Conservation (phyloP, 2,888 invertebrate genomes). For the Tetragnatha montana region DNA sequence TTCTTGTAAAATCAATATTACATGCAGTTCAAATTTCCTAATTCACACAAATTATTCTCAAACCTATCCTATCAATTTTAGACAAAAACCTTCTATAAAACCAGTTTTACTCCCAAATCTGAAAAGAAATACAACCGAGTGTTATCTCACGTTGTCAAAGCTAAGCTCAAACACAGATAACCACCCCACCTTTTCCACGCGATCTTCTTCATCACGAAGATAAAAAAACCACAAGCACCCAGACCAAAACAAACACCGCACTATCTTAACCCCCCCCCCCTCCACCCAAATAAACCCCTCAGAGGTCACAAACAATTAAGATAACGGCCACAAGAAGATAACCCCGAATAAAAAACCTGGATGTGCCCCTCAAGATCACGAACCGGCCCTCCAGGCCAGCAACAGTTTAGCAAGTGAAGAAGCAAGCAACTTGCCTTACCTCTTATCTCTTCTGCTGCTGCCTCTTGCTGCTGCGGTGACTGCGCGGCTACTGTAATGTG, state of each 20-base stretch:
- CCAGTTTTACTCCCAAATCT: no score
- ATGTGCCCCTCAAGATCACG: conserved; percentile 17
- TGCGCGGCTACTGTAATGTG: conserved; percentile 22
- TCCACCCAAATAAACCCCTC: conserved; percentile 7
- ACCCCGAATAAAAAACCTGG: conserved; percentile 1
- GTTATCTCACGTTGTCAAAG: no score
- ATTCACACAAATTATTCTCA: no score
- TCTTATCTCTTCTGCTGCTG: conserved; percentile 10
- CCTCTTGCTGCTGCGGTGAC: conserved; percentile 1
- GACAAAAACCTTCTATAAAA: no score
- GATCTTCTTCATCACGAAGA: neutral
- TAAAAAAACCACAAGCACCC: neutral
- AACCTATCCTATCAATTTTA: no score
- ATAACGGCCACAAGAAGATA: conserved; percentile 23
- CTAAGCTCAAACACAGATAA: no score
- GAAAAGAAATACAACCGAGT: no score
- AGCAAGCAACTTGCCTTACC: conserved; percentile 49
- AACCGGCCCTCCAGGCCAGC: conserved; percentile 49
- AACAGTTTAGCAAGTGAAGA: conserved; percentile 61
- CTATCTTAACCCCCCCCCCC: conserved; percentile 2
- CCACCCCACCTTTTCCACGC: neutral
- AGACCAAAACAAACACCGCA: neutral
- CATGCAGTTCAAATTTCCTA: no score
- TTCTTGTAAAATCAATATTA: no score
- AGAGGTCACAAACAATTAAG: conserved; percentile 30